These are phyloP conservation scores for Cygnus buccinator DNA, from an alignment of 2,113 vertebrate genomes.

Conservation along the genomic window DNA sequence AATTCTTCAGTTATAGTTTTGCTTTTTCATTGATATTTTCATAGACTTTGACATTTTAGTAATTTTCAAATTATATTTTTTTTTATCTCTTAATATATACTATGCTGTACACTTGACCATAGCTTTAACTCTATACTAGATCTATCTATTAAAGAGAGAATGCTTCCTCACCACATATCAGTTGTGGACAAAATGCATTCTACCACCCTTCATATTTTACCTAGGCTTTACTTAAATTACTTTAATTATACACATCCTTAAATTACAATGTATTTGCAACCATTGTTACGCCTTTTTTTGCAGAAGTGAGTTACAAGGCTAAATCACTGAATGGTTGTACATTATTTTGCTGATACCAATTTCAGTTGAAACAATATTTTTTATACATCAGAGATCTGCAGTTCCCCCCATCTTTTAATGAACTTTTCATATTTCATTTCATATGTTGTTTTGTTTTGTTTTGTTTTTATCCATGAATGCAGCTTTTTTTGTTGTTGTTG, in stretches of 20 bases:
- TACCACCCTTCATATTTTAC: not conserved
- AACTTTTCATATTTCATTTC: not conserved
- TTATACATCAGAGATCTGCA: not conserved
- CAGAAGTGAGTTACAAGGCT: not conserved
- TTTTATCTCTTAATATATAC: not conserved
- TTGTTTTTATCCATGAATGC: not conserved
- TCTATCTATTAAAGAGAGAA: not conserved
- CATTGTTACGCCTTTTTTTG: not conserved
- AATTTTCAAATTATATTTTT: not conserved
- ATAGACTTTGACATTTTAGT: not conserved
- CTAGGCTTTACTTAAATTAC: not conserved
- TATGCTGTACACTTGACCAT: not conserved
- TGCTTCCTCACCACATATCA: accelerated
- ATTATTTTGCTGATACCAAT: not conserved
- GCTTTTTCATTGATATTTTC: not conserved
- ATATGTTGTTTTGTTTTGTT: too few species aligned
- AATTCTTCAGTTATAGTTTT: not conserved
- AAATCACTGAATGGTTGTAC: not conserved
- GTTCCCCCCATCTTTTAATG: not conserved
- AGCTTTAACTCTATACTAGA: not conserved
- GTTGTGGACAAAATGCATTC: not conserved
- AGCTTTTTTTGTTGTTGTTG: not conserved
- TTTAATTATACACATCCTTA: not conserved
- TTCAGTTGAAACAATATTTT: not conserved
- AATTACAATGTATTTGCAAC: not conserved